A percentile compares a stretch with the other conserved stretches of the same genome.
Evolutionary conservation across 1,140 invertebrate species (phyloP).

Genomic region (Macrobrachium nipponense): DNA sequence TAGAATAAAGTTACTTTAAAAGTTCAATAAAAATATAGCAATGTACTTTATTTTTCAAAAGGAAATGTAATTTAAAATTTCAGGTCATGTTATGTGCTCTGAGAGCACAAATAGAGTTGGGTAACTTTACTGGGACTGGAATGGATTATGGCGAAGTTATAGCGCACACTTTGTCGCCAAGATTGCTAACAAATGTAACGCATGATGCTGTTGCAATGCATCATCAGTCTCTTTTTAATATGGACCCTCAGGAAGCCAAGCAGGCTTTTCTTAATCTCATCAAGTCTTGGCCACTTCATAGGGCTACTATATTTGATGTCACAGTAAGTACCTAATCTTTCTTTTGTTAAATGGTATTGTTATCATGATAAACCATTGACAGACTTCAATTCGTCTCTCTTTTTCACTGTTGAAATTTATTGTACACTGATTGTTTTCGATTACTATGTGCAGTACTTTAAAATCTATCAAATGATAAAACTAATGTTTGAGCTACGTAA

Average conservation of each 20-base stretch:
- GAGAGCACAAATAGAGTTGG: conserved; percentile 91
- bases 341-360: not conserved
- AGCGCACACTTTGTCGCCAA: conserved; percentile 83
- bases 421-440: too few relatives aligned
- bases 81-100: conserved; percentile 94
- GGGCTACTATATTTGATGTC: conserved; percentile 94
- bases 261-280: conserved; percentile 94
- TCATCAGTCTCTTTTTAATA: conserved; percentile 87
- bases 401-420: not conserved
- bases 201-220: conserved; percentile 86
- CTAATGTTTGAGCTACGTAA: too few relatives aligned
- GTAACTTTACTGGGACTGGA: conserved; percentile 76
- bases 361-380: not conserved
- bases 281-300: conserved; percentile 91
- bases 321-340: conserved; percentile 75
- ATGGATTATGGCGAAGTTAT: conserved; percentile 74
- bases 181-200: conserved; percentile 79
- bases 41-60: conserved; percentile 29
- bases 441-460: too few relatives aligned
- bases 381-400: not conserved
- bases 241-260: conserved; percentile 86
- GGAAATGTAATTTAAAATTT: conserved; percentile 63
- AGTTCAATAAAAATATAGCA: not conserved
- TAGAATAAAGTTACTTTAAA: too few relatives aligned
- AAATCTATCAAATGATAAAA: too few relatives aligned